These are phyloP conservation scores for Prietella phreatophila DNA, from an alignment of 2,113 vertebrate species.

Conservation along the genomic window DNA sequence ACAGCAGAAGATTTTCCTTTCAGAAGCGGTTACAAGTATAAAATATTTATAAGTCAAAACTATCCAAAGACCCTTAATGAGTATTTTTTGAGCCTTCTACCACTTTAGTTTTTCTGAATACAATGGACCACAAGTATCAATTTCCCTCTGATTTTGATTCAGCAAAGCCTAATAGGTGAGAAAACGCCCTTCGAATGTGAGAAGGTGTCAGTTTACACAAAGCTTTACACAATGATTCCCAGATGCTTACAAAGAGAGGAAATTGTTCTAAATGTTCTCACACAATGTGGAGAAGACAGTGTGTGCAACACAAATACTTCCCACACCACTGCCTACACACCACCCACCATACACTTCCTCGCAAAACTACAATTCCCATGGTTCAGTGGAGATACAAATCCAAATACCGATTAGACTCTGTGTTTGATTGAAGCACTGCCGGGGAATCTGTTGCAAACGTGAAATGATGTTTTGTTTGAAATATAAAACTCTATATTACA, in stretches of 20 bases:
- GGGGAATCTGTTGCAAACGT: neutral
- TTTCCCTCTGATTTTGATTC: neutral
- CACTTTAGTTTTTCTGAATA: neutral
- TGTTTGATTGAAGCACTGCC: slow-evolving; percentile 25
- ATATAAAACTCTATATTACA: neutral
- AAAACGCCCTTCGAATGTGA: slow-evolving; percentile 5
- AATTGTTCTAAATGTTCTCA: slow-evolving; percentile 22
- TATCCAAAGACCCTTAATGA: neutral
- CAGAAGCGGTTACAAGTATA: neutral
- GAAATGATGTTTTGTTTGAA: neutral
- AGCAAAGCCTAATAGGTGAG: neutral
- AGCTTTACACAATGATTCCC: slow-evolving; percentile 22
- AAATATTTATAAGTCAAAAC: neutral
- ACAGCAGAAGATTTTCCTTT: neutral
- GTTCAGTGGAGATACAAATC: slow-evolving; percentile 18
- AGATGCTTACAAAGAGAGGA: slow-evolving; percentile 12
- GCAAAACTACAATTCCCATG: slow-evolving; percentile 44
- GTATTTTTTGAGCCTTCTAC: neutral
- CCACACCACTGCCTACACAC: slow-evolving; percentile 29
- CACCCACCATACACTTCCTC: slow-evolving; percentile 24
- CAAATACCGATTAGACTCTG: neutral
- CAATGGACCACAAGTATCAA: neutral
- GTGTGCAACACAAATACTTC: slow-evolving; percentile 24
- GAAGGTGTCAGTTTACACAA: neutral
- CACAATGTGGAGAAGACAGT: neutral